Conservation (phyloP, 2,797 vertebrate species). For the Argentina silus region DNA sequence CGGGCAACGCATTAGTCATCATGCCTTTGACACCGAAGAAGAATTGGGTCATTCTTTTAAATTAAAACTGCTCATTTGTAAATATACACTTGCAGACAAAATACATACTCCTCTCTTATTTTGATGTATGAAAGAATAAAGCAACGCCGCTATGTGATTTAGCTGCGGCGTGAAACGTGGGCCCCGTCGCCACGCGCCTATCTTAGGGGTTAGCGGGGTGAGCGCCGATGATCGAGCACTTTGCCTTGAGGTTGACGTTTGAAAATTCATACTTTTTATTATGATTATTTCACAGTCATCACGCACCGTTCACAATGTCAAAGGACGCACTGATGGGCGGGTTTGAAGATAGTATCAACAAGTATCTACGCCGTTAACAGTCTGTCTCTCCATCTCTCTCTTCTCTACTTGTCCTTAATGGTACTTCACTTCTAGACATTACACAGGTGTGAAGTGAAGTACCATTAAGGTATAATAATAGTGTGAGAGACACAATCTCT, state of each 20-base stretch:
- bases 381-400: slow-evolving; percentile 44
- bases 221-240: slow-evolving; percentile 60
- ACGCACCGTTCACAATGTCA: slow-evolving; percentile 57
- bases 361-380: slow-evolving; percentile 33
- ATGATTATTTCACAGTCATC: slow-evolving; percentile 63
- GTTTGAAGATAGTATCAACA: slow-evolving; percentile 52
- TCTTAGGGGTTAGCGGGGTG: slow-evolving; percentile 18
- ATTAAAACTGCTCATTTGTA: slow-evolving; percentile 85
- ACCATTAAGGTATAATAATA: slow-evolving; percentile 67
- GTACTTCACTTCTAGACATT: slow-evolving; percentile 47
- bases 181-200: slow-evolving; percentile 34
- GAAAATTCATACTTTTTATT: slow-evolving; percentile 60
- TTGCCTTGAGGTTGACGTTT: slow-evolving; percentile 61
- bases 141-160: slow-evolving; percentile 69
- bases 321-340: slow-evolving; percentile 54
- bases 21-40: slow-evolving; percentile 79
- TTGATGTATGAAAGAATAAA: slow-evolving; percentile 83
- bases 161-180: slow-evolving; percentile 54
- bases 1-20: slow-evolving; percentile 83
- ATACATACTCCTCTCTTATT: slow-evolving; percentile 72
- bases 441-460: slow-evolving; percentile 58
- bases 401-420: slow-evolving; percentile 53
- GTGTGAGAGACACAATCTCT: slow-evolving; percentile 61
- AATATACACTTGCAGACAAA: slow-evolving; percentile 78
- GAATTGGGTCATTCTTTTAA: slow-evolving; percentile 85